Percentiles rank a stretch among this genome's conserved stretches.
These are phyloP conservation scores for Paracentrotus lividus DNA, from an alignment of 53 echinoderm and acorn worm species.

Conservation along the genomic window DNA sequence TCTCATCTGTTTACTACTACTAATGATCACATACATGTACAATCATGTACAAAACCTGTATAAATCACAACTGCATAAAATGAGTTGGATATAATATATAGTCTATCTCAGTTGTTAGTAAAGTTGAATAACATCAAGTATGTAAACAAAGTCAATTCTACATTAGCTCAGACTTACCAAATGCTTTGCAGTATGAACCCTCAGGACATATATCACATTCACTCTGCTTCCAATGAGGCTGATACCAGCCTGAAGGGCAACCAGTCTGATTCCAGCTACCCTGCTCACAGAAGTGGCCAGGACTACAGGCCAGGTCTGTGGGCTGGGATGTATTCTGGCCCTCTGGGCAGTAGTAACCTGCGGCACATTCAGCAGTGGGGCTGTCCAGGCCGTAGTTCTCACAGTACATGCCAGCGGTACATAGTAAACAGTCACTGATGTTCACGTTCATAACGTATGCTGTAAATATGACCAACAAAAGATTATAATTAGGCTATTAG, in stretches of 20 bases:
- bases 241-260: constrained; percentile 93
- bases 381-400: constrained; percentile 86
- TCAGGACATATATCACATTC: constrained; percentile 91
- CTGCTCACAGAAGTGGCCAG: constrained; percentile 92
- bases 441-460: constrained; percentile 80
- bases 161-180: constrained; percentile 72
- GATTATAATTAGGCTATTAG: too few relatives aligned
- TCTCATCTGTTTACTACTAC: too few relatives aligned
- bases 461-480: constrained; percentile 44
- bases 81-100: too few relatives aligned
- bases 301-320: constrained; percentile 92
- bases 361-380: constrained; percentile 82
- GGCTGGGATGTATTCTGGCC: constrained; percentile 93
- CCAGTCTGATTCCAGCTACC: constrained; percentile 93
- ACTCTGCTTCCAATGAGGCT: constrained; percentile 90
- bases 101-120: too few relatives aligned
- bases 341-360: constrained; percentile 93
- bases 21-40: too few relatives aligned
- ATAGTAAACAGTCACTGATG: constrained; percentile 84
- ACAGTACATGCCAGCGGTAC: constrained; percentile 93
- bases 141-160: not conserved
- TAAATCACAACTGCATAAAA: too few relatives aligned
- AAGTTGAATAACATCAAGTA: too few relatives aligned
- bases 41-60: too few relatives aligned
- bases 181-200: constrained; percentile 93